These are phyloP conservation scores for Pholis gunnellus DNA, from an alignment of 2,113 vertebrate species.

Conservation along the genomic window DNA sequence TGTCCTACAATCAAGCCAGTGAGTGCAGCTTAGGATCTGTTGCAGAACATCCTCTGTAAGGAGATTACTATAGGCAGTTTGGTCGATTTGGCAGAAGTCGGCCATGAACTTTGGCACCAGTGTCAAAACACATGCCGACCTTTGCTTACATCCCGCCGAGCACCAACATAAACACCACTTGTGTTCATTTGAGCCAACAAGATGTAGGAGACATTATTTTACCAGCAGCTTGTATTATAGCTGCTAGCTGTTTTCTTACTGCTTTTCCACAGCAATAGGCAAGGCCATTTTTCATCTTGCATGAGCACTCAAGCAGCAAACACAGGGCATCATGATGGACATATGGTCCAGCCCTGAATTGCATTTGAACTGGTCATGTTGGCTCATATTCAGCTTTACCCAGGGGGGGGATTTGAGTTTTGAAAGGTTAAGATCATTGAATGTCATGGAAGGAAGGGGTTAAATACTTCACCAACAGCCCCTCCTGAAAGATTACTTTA, in stretches of 20 bases:
- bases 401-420: conserved; percentile 7
- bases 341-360: conserved; percentile 55
- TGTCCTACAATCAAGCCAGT: conserved; percentile 50
- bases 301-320: conserved; percentile 62
- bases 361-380: conserved; percentile 54
- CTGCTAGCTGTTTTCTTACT: conserved; percentile 14
- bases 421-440: neutral
- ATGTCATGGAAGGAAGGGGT: neutral
- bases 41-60: conserved; percentile 73
- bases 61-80: conserved; percentile 71
- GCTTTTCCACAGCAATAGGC: conserved; percentile 26
- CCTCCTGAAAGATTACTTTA: neutral
- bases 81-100: conserved; percentile 54
- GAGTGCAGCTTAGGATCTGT: conserved; percentile 71
- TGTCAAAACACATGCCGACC: conserved; percentile 35
- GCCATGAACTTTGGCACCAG: conserved; percentile 64
- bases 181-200: neutral
- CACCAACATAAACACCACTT: conserved; percentile 16
- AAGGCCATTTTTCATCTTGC: conserved; percentile 22
- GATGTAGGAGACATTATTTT: conserved; percentile 6
- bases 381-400: conserved; percentile 46
- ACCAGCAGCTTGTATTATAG: conserved; percentile 15
- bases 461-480: neutral
- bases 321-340: conserved; percentile 38
- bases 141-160: conserved; percentile 33